Evolutionary conservation across 2,113 vertebrate genomes (phyloP), one percentile per base, ranked within the genome.

Genomic region (Brachyistius frenatus): DNA sequence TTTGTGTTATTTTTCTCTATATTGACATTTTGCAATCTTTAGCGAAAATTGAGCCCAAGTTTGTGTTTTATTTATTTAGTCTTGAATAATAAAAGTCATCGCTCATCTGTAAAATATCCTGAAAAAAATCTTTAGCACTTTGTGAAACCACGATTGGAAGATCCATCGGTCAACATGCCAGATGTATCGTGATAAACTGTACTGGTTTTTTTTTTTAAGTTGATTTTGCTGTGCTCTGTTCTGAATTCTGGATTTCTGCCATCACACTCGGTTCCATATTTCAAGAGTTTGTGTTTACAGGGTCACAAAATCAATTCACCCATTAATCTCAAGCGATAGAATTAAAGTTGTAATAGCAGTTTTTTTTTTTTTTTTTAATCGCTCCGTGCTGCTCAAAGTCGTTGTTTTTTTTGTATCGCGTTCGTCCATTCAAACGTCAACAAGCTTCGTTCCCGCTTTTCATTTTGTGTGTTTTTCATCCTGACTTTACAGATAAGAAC

Each of bases 401-500:
- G 31, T 56, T 46, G 2, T 6, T 54, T 54, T 0, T 4, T n/a
- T 7, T 52, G 5, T 57, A 14, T 23, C 55, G 50, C 9, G 11
- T n/a, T 62, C 33, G 5, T 39, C 0, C 4, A 7, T 46, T 62
- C 71, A 15, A 32, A 41, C 57, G 5, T 16, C 1, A 23, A 15
- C 31, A 9, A 44, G n/a, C 23, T 47, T 36, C 37, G 15, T 23
- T 44, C 32, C 35, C 9, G 46, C 14, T 39, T 2, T 44, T 58
- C 0, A 8, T 31, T 60, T 33, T 46, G 13, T 0, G 23, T 50
- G 11, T 55, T 47, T 78, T 10, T 58, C 41, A 60, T 55, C 23
- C 31, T 39, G 23, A 23, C 23, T 68, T 2, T 50, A 55, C 55
- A 67, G 72, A 57, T 69, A 39, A 60, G 60, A 69, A 10, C 50